Percentiles rank a stretch among this genome's conserved stretches.
Evolutionary conservation across 2,113 vertebrate species (phyloP).

Genomic region (Heptranchias perlo): DNA sequence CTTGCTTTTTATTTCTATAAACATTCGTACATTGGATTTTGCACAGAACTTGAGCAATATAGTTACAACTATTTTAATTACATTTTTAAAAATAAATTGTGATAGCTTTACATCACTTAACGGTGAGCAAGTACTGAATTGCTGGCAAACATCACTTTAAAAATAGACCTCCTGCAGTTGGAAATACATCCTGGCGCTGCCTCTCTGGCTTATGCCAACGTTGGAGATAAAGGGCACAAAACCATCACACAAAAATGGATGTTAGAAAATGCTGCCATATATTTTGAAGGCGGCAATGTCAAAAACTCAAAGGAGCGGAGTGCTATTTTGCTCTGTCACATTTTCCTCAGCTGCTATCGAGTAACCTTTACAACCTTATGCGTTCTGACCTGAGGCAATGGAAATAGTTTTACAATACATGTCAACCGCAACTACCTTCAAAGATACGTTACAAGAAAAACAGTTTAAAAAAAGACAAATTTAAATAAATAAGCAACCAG

Average conservation of each 20-base stretch:
- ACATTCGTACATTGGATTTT: not conserved
- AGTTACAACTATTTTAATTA: not conserved
- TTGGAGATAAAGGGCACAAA: not conserved
- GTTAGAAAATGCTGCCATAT: not conserved
- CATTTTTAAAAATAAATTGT: not conserved
- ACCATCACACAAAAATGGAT: not conserved
- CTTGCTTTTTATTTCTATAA: not conserved
- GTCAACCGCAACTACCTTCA: not conserved
- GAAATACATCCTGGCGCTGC: not conserved
- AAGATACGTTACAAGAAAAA: not conserved
- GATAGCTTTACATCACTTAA: not conserved
- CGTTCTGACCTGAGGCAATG: not conserved
- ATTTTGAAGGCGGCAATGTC: not conserved
- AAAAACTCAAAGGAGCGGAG: not conserved
- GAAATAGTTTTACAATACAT: conserved; percentile 18
- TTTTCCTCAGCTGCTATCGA: not conserved
- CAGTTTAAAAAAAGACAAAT: not conserved
- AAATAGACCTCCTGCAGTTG: not conserved
- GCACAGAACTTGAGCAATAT: not conserved
- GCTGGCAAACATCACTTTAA: not conserved
- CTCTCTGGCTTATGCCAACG: not conserved
- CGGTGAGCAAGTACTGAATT: not conserved
- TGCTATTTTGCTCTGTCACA: not conserved
- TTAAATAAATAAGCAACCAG: too few species aligned
- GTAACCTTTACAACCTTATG: not conserved